Evolutionary conservation across 2,888 invertebrate genomes (phyloP), one percentile per base, ranked within the genome.

Genomic region (Sesia bembeciformis): DNA sequence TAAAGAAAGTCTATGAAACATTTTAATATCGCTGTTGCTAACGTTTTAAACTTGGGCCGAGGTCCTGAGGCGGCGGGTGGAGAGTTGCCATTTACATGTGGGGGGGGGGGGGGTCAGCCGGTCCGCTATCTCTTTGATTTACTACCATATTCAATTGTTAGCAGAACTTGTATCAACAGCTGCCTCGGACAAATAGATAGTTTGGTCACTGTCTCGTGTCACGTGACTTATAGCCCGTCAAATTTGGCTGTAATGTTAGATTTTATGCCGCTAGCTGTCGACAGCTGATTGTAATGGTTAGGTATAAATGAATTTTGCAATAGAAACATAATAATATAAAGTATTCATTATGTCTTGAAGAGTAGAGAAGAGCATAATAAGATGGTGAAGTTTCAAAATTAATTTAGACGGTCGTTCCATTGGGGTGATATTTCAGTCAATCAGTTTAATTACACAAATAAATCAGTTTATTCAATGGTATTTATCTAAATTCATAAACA

Each of bases 111-210:
- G 81, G 81, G 83, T 84, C 81, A 84, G 75, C 69, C 68, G 67
- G 67, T 60, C 66, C 66, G 74, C 78, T 84, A 84, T 85, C 84
- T 78, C 72, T 57, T 77, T 86, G 86, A 87, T 87, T 86, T 87
- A 87, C 80, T 73, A 66, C 81, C 77, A 76, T 79, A 86, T 86
- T 87, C 86, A 85, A 87, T 87, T 87, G 85, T 84, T 77, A 74
- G 78, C 75, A 70, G 70, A 72, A 77, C 76, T 81, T 81, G 82
- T 81, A 86, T 81, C 81, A 85, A 81, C 84, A 83, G 82, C 78
- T 85, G 83, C 76, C 80, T 75, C 73, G 67, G 67, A 67, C 73
- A 71, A 80, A 80, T 50, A 39, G 50, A 50, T 49, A 38, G 38
- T 38, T 8, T 49, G 49, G 23, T 39, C 39, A 39, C 39, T 7